Evolutionary conservation across 2,113 vertebrate genomes (phyloP).

Genomic region (Upupa epops): DNA sequence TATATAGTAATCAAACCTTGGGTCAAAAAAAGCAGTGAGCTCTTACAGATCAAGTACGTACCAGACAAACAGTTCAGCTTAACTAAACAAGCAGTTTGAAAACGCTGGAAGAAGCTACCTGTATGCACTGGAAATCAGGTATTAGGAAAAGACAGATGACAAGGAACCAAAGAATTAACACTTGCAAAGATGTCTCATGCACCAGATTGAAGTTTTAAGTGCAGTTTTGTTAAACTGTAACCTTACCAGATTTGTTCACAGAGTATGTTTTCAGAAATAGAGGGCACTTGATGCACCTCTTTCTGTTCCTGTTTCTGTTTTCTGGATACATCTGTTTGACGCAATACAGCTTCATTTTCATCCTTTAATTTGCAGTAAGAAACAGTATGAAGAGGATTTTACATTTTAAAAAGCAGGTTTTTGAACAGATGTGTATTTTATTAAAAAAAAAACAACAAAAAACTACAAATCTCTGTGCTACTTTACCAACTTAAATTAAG

Average conservation of each 20-base stretch:
- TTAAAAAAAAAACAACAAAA: background rate
- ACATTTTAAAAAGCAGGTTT: background rate
- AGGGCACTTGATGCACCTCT: background rate
- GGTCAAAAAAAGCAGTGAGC: background rate
- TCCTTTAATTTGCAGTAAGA: conserved; percentile 37
- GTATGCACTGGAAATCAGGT: background rate
- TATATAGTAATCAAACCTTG: background rate
- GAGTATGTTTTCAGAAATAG: background rate
- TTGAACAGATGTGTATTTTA: background rate
- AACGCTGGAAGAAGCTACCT: background rate
- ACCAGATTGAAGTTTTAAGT: background rate
- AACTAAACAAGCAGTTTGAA: background rate
- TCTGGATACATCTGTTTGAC: conserved; percentile 12
- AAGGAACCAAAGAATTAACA: background rate
- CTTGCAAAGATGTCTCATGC: background rate
- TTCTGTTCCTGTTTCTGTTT: conserved; percentile 11
- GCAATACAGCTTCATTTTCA: conserved; percentile 44
- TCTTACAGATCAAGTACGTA: background rate
- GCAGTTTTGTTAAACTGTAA: background rate
- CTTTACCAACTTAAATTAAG: background rate
- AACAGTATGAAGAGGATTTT: background rate
- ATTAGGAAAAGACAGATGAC: background rate
- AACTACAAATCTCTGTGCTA: background rate
- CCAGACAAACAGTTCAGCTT: background rate
- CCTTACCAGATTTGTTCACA: conserved; percentile 64